Percentiles rank a stretch among this genome's conserved stretches.
Conservation (phyloP, 2,888 invertebrate species). For the Graphium colonna region DNA sequence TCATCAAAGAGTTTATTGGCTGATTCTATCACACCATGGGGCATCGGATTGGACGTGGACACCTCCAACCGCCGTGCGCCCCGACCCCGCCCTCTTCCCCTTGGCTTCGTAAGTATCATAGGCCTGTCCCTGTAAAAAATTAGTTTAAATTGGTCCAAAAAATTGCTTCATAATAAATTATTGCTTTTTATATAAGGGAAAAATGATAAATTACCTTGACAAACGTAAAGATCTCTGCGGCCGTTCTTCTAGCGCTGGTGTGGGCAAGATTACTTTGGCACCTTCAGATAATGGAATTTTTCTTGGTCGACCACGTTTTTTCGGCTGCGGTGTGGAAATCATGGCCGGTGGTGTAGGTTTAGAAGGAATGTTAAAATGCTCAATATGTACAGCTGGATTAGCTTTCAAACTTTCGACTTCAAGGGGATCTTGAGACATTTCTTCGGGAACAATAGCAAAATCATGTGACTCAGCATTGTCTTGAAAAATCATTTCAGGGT, state of each 20-base stretch:
- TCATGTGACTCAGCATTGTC: conserved; percentile 65
- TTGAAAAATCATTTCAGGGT: conserved; percentile 63
- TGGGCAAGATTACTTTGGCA: conserved; percentile 52
- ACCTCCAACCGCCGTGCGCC: conserved; percentile 43
- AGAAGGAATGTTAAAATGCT: conserved; percentile 44
- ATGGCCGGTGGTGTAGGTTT: conserved; percentile 36
- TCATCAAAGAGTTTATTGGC: conserved; percentile 38
- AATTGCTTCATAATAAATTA: too few relatives aligned
- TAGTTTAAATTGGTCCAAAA: too few relatives aligned
- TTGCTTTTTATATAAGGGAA: too few relatives aligned
- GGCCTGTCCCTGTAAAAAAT: conserved; percentile 67
- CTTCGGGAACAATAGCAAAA: conserved; percentile 52
- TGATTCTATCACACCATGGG: conserved; percentile 36
- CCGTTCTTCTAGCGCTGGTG: conserved; percentile 67
- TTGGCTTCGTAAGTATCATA: conserved; percentile 56
- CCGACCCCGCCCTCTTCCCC: conserved; percentile 62
- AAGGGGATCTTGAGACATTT: conserved; percentile 68
- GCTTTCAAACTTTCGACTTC: conserved; percentile 53
- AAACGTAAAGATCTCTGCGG: conserved; percentile 69
- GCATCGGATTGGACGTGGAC: conserved; percentile 31
- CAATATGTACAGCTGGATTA: conserved; percentile 33
- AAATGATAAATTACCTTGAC: conserved; percentile 56
- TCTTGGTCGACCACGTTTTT: conserved; percentile 70
- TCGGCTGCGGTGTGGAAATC: conserved; percentile 64
- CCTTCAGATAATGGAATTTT: conserved; percentile 64